Conservation (phyloP, 1,140 invertebrate genomes). For the Drosophila nebulosa region DNA sequence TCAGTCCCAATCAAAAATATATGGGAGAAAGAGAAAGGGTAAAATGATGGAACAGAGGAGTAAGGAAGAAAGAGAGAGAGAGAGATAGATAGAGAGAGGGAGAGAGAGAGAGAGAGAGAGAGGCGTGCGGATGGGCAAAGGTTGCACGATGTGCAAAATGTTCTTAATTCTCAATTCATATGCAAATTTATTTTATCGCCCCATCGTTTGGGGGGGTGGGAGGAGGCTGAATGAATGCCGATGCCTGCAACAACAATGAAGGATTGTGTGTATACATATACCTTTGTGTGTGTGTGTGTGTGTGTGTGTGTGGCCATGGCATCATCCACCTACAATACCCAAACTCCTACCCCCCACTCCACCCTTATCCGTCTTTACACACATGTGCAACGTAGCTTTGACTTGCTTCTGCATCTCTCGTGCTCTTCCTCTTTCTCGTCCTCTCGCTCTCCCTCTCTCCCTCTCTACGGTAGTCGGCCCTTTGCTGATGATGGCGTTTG, state of each 20-base stretch:
- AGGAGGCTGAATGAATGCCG: slow-evolving; percentile 24
- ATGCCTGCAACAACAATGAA: slow-evolving; percentile 72
- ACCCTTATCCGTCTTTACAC: background rate
- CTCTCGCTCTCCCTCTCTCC: background rate
- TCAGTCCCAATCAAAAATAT: slow-evolving; percentile 42
- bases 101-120: background rate
- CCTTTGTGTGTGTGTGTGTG: slow-evolving; percentile 18
- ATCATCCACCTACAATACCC: slow-evolving; percentile 32
- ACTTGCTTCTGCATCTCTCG: background rate
- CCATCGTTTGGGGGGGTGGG: slow-evolving; percentile 11
- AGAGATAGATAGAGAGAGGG: background rate
- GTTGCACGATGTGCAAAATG: slow-evolving; percentile 71
- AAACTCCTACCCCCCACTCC: background rate
- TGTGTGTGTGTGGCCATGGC: background rate
- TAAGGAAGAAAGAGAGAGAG: background rate
- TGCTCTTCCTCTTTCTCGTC: background rate
- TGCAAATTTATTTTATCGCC: slow-evolving; percentile 80
- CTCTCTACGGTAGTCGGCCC: background rate
- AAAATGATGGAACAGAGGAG: background rate
- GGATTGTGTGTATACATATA: slow-evolving; percentile 41
- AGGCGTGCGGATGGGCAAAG: too few species aligned
- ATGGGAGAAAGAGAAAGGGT: background rate
- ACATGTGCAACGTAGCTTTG: slow-evolving; percentile 39
- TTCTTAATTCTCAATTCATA: slow-evolving; percentile 80
- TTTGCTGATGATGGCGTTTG: background rate